Evolutionary conservation across 2,113 vertebrate genomes (phyloP), one percentile per base, ranked within the genome.

Genomic region (Aviceda subcristata): DNA sequence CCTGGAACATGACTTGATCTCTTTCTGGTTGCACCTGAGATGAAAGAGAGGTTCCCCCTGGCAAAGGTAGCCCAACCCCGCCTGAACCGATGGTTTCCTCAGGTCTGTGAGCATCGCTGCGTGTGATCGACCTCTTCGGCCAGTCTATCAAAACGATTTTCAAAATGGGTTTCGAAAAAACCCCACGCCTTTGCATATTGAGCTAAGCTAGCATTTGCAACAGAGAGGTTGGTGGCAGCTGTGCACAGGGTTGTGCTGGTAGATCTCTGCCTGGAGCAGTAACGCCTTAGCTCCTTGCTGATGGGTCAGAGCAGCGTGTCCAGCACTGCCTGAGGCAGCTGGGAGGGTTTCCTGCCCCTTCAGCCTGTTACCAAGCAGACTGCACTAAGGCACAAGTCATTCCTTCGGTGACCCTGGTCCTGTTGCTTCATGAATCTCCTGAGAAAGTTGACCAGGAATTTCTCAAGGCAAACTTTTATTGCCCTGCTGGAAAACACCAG

Each of bases 161-260:
- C n/a, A n/a, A n/a, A n/a, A n/a, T 12, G 48, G 36, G 19, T 79
- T 85, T 56, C 23, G 68, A 67, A 72, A 63, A 79, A 48, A 12
- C 0, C 11, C 27, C 5, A 8, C 5, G 15, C 8, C 48, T 51
- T 63, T 39, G 24, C 57, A 4, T 59, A 21, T 15, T 56, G 27
- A 71, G 64, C 56, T 26, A n/a, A 10, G 15, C 6, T 12, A 11
- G 24, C 9, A 51, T 41, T 53, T 66, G 60, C 4, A 1, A 12
- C 48, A 10, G 56, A 34, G 62, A 67, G 59, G 45, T 5, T 39
- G 82, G 53, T 64, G 55, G 39, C 39, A 30, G 90, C 32, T 36
- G 18, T 32, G 60, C n/a, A 13, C 3, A 1, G 45, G 7, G 9
- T 9, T 36, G 30, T 12, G 9, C 53, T 1, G 6, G 30, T 32